These are phyloP conservation scores for Periophthalmus magnuspinnatus DNA, from an alignment of 2,797 vertebrate species.

Conservation along the genomic window DNA sequence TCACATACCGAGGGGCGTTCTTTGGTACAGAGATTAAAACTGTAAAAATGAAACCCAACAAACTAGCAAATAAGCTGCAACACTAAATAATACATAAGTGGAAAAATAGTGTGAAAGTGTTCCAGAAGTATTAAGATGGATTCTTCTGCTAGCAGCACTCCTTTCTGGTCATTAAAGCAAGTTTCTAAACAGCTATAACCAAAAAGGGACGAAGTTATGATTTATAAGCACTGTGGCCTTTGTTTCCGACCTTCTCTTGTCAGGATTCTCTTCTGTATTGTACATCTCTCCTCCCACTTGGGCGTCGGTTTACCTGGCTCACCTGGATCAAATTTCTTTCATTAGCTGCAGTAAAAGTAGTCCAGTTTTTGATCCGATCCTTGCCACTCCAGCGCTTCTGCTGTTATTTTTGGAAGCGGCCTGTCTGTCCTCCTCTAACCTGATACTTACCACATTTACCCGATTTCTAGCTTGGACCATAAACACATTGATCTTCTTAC, in stretches of 20 bases:
- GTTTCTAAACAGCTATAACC: constrained; percentile 29
- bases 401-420: too few relatives aligned
- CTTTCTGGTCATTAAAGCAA: constrained; percentile 36
- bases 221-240: constrained; percentile 13
- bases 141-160: constrained; percentile 21
- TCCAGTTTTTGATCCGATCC: too few relatives aligned
- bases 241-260: constrained; percentile 7
- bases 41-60: background rate
- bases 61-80: background rate
- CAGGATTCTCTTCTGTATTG: too few relatives aligned
- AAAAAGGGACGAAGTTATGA: constrained; percentile 29
- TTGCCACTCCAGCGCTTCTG: too few relatives aligned
- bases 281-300: too few relatives aligned
- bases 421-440: too few relatives aligned
- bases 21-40: background rate
- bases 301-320: too few relatives aligned
- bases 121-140: constrained; percentile 33
- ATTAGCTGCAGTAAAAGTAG: too few relatives aligned
- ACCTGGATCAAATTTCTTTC: too few relatives aligned
- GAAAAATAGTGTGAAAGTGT: background rate
- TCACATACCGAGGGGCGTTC: background rate
- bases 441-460: too few relatives aligned
- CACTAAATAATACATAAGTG: constrained; percentile 9
- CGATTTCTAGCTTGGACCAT: too few relatives aligned
- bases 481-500: too few relatives aligned